Conservation (phyloP, 2,797 vertebrate genomes). For the Galaxias olidus region DNA sequence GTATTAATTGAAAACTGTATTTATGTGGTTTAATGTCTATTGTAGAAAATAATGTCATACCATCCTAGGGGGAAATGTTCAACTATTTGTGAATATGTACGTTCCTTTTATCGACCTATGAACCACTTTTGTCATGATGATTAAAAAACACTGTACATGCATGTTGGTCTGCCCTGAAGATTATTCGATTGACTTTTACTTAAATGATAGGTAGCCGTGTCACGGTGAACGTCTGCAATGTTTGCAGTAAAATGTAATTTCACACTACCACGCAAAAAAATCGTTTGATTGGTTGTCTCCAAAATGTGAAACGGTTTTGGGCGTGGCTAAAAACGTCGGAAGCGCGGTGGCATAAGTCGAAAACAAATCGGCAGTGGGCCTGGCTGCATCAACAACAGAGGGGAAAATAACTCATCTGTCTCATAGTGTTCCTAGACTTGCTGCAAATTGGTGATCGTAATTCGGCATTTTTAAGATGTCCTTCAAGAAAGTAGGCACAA, state of each 20-base stretch:
- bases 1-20: constrained; percentile 56
- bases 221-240: too few relatives aligned
- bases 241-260: background rate
- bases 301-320: too few relatives aligned
- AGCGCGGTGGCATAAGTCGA: too few relatives aligned
- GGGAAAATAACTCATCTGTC: too few relatives aligned
- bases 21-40: constrained; percentile 67
- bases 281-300: too few relatives aligned
- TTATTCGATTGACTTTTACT: too few relatives aligned
- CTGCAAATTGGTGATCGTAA: too few relatives aligned
- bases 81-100: constrained; percentile 53
- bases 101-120: constrained; percentile 54
- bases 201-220: too few relatives aligned
- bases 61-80: constrained; percentile 38
- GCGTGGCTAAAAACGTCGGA: too few relatives aligned
- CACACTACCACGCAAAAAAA: background rate
- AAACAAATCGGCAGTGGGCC: too few relatives aligned
- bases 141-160: constrained; percentile 57
- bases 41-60: constrained; percentile 41
- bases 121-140: constrained; percentile 61
- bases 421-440: too few relatives aligned
- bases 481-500: constrained; percentile 43
- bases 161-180: background rate
- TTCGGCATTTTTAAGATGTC: constrained; percentile 53
- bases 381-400: too few relatives aligned